Conservation (phyloP, 1,140 invertebrate species). For the Lucilia sericata region DNA sequence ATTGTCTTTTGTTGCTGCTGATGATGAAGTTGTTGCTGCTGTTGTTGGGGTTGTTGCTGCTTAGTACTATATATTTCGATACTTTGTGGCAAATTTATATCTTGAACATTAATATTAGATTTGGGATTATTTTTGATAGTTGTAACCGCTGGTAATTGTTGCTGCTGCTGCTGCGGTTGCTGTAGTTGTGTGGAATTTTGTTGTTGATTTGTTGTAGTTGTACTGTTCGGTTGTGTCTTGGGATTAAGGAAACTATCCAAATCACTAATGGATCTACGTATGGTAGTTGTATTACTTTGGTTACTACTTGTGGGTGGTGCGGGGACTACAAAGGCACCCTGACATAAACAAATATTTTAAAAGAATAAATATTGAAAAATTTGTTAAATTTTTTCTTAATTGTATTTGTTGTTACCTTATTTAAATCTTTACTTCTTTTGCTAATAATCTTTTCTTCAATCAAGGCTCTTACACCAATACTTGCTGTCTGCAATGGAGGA, state of each 20-base stretch:
- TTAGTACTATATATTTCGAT: slow-evolving; percentile 63
- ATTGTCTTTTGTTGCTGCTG: slow-evolving; percentile 47
- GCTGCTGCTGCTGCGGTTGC: slow-evolving; percentile 47
- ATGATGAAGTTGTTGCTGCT: background rate
- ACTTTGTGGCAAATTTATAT: slow-evolving; percentile 63
- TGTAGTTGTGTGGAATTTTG: slow-evolving; percentile 36
- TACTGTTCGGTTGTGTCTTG: slow-evolving; percentile 51
- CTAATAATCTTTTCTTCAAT: slow-evolving; percentile 94
- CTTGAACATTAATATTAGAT: slow-evolving; percentile 53
- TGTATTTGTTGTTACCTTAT: slow-evolving; percentile 55
- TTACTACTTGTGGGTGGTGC: slow-evolving; percentile 59
- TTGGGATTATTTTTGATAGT: slow-evolving; percentile 61
- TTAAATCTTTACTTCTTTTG: slow-evolving; percentile 72
- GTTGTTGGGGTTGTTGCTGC: background rate
- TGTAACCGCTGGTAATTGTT: slow-evolving; percentile 56
- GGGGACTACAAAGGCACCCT: slow-evolving; percentile 67
- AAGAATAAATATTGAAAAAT: background rate
- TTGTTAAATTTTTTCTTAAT: background rate
- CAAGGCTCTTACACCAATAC: slow-evolving; percentile 85
- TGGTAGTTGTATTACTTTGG: slow-evolving; percentile 50
- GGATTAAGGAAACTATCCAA: slow-evolving; percentile 64
- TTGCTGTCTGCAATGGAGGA: slow-evolving; percentile 87
- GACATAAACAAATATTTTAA: slow-evolving; percentile 20
- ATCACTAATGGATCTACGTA: slow-evolving; percentile 63
- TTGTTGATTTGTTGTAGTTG: slow-evolving; percentile 47